Evolutionary conservation across 1,140 invertebrate genomes (phyloP), one percentile per base, ranked within the genome.

Genomic region (Macrosteles quadrilineatus): DNA sequence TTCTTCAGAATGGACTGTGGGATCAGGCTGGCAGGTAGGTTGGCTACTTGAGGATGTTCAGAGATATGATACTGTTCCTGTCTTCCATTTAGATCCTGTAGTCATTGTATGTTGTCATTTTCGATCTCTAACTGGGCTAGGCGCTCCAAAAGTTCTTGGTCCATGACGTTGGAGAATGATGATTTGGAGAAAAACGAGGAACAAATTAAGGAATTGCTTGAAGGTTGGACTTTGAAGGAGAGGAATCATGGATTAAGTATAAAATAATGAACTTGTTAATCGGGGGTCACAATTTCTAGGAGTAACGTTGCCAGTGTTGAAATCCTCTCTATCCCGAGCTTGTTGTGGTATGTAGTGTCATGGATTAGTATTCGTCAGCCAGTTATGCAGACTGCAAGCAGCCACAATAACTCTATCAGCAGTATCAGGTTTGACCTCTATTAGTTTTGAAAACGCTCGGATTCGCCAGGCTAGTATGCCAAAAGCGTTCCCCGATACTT

Each of bases 401-500:
- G n/a, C n/a, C n/a, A n/a, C n/a, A n/a, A n/a, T n/a, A n/a, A n/a
- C n/a, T n/a, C n/a, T n/a, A n/a, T n/a, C n/a, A n/a, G n/a, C 29
- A 31, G 63, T 65, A 9, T 29, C 25, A 11, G 40, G 30, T 32
- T 65, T 29, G 27, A 65, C 12, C 31, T 67, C 65, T 21, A 67
- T 67, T 29, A 43, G 14, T 67, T n/a, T 67, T 45, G 40, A 67
- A 27, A 47, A 67, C 32, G 29, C 65, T 45, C 65, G 1, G 74
- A 81, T 85, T 57, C 78, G 75, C 29, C 76, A 75, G 3, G 78
- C 71, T 23, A 85, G 72, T 63, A 81, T 80, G 12, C 81, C 80
- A 77, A 83, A 83, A 17, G 76, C 76, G 73, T 82, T 82, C 69
- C 83, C 81, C 12, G 80, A 73, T 14, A 78, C 75, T 47, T 76